Conservation (phyloP, 2,113 vertebrate species). For the Oostethus manadensis region DNA sequence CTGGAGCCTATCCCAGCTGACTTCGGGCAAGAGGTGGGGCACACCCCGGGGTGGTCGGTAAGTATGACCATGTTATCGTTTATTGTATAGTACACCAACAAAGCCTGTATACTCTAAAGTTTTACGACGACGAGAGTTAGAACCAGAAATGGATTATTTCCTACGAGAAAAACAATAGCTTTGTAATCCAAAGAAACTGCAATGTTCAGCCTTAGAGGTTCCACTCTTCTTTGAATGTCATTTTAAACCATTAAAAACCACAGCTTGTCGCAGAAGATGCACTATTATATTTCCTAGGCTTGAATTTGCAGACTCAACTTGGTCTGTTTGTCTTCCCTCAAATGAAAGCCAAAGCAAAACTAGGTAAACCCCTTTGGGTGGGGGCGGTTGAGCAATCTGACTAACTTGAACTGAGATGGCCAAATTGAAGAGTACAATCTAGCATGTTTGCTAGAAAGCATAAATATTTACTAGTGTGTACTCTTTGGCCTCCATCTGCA, state of each 20-base stretch:
- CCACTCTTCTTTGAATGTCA: neutral
- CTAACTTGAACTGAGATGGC: conserved; percentile 37
- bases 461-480: conserved; percentile 15
- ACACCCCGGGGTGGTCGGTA: too few relatives aligned
- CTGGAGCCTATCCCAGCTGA: too few relatives aligned
- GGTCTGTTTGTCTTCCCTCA: neutral
- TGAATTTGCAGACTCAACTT: neutral
- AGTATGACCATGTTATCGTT: too few relatives aligned
- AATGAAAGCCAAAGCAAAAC: conserved; percentile 15
- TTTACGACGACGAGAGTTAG: too few relatives aligned
- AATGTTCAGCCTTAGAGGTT: neutral
- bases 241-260: neutral
- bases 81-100: too few relatives aligned
- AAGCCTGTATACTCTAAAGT: too few relatives aligned
- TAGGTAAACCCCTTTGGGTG: neutral
- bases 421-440: conserved; percentile 15
- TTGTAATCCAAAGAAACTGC: neutral
- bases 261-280: neutral
- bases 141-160: too few relatives aligned
- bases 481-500: conserved; percentile 29
- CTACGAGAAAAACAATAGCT: neutral
- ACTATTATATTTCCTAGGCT: neutral
- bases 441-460: conserved; percentile 30
- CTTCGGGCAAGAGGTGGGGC: too few relatives aligned
- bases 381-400: conserved; percentile 25